Percentiles rank a stretch among this genome's conserved stretches.
These are phyloP conservation scores for Drosophila mayaguana DNA, from an alignment of 2,888 invertebrate genomes.

Conservation along the genomic window DNA sequence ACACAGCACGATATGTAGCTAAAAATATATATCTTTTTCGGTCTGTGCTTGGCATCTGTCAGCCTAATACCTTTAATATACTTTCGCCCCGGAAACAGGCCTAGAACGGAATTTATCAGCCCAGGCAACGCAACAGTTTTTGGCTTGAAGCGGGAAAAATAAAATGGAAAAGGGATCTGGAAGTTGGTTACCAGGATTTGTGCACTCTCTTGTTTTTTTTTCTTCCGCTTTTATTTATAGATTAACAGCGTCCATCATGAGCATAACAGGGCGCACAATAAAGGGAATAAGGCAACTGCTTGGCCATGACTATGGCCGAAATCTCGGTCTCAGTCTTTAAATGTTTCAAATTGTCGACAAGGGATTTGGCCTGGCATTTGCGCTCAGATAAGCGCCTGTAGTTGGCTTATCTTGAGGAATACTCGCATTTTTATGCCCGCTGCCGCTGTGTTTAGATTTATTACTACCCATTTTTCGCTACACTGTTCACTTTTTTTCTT, in stretches of 20 bases:
- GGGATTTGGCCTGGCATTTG: conserved; percentile 81
- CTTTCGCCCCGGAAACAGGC: conserved; percentile 43
- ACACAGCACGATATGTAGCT: conserved; percentile 4
- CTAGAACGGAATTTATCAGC: conserved; percentile 51
- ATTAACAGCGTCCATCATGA: conserved; percentile 72
- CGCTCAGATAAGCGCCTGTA: conserved; percentile 78
- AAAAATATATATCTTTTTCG: conserved; percentile 23
- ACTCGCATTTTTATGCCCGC: conserved; percentile 54
- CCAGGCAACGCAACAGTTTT: conserved; percentile 66
- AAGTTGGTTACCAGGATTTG: conserved; percentile 27
- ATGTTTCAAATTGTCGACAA: conserved; percentile 83
- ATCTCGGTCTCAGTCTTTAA: conserved; percentile 75
- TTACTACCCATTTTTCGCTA: conserved; percentile 63
- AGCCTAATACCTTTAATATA: conserved; percentile 65
- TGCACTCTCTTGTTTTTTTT: conserved; percentile 38
- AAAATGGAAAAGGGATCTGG: not conserved
- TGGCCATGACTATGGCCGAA: conserved; percentile 8
- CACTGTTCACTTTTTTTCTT: not conserved
- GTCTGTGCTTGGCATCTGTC: conserved; percentile 30
- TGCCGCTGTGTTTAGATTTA: conserved; percentile 59
- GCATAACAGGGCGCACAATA: conserved; percentile 65
- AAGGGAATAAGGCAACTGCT: conserved; percentile 52
- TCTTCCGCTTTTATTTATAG: conserved; percentile 56
- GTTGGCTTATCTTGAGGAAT: conserved; percentile 77
- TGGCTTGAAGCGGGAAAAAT: not conserved